These are phyloP conservation scores for Sepiola atlantica DNA, from an alignment of 2,888 invertebrate genomes.

Conservation along the genomic window DNA sequence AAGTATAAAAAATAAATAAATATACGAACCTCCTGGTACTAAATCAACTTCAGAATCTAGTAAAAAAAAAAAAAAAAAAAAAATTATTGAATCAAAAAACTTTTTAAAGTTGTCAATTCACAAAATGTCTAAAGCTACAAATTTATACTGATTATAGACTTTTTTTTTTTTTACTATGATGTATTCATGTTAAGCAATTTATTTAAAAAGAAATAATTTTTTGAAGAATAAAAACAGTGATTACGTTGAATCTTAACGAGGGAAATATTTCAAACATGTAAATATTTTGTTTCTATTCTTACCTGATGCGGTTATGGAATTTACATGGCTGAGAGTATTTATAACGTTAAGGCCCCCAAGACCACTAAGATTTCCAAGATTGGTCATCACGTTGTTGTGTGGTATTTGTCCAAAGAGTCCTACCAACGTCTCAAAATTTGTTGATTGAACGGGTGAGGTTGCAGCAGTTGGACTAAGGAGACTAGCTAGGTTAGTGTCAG, in stretches of 20 bases:
- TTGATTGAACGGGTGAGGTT: conserved; percentile 58
- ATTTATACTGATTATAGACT: no score
- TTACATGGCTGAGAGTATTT: conserved; percentile 40
- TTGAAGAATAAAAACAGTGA: no score
- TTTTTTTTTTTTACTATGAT: no score
- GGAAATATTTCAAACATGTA: no score
- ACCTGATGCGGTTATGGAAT: conserved; percentile 42
- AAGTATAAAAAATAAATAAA: background rate
- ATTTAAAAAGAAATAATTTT: no score
- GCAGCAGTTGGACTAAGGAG: conserved; percentile 50
- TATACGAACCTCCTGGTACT: background rate
- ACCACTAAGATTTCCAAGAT: conserved; percentile 50
- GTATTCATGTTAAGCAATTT: no score
- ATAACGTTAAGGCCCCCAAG: conserved; percentile 50
- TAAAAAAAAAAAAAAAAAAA: background rate
- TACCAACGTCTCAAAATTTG: conserved; percentile 64
- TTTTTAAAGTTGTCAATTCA: no score
- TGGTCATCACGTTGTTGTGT: conserved; percentile 51
- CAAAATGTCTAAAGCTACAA: no score
- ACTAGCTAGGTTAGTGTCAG: conserved; percentile 53
- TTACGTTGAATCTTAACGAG: no score
- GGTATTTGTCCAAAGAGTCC: conserved; percentile 59
- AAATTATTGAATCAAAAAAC: no score
- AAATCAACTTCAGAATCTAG: background rate
- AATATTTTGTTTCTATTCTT: background rate